Conservation (phyloP, 2,113 vertebrate species). For the Salvelinus alpinus region DNA sequence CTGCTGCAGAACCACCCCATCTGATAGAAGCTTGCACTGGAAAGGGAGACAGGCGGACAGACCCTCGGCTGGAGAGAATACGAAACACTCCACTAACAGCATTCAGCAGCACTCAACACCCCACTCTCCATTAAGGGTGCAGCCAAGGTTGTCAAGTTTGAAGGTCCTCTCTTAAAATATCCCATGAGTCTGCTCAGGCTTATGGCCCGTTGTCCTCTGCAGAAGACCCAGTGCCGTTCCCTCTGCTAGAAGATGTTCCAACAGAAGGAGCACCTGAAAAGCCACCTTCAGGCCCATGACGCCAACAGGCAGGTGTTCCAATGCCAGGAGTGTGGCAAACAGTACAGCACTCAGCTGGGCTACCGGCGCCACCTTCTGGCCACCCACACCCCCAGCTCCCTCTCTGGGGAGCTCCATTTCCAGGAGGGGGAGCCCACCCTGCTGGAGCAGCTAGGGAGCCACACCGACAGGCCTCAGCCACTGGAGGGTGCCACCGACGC, state of each 20-base stretch:
- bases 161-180: slow-evolving; percentile 45
- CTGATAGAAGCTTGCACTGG: slow-evolving; percentile 82
- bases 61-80: slow-evolving; percentile 42
- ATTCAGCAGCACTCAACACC: slow-evolving; percentile 33
- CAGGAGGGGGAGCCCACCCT: slow-evolving; percentile 87
- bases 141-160: slow-evolving; percentile 26
- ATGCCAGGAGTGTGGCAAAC: slow-evolving; percentile 94
- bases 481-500: slow-evolving; percentile 61
- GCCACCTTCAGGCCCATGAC: slow-evolving; percentile 88
- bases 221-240: slow-evolving; percentile 81
- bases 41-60: slow-evolving; percentile 72
- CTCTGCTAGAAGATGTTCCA: slow-evolving; percentile 93
- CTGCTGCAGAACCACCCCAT: slow-evolving; percentile 62
- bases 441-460: slow-evolving; percentile 89
- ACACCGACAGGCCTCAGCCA: slow-evolving; percentile 79
- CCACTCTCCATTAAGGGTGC: slow-evolving; percentile 37
- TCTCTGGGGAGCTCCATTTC: slow-evolving; percentile 82
- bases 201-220: slow-evolving; percentile 83
- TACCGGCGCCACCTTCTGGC: slow-evolving; percentile 87
- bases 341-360: slow-evolving; percentile 95
- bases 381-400: slow-evolving; percentile 61
- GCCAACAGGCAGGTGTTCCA: slow-evolving; percentile 87
- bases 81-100: slow-evolving; percentile 45
- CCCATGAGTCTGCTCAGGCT: slow-evolving; percentile 75
- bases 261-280: slow-evolving; percentile 91